A percentile compares a stretch with the other conserved stretches of the same genome.
phyloP scores from a whole-genome alignment of 2,113 vertebrate species.

The Heptranchias perlo region DNA sequence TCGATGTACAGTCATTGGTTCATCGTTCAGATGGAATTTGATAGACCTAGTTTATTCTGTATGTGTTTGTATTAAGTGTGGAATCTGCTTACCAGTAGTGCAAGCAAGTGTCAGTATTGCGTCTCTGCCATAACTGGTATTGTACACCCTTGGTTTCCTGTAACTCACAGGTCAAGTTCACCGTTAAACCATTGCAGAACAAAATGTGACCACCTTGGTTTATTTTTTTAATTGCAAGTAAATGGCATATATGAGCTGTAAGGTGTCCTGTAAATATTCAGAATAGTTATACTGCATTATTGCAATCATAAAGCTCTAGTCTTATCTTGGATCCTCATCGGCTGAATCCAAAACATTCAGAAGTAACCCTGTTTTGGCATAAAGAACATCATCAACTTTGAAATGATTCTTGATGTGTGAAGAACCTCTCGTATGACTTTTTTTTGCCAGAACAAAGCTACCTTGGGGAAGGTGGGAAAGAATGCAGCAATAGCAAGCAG shows the following conservation, averaged over 20 bases:
- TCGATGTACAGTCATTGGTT: slow-evolving; percentile 21
- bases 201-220: background rate
- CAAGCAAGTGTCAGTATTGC: slow-evolving; percentile 25
- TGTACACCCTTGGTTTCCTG: slow-evolving; percentile 3
- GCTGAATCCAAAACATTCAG: slow-evolving; percentile 4
- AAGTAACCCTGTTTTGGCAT: slow-evolving; percentile 13
- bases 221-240: background rate
- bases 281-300: background rate
- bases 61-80: slow-evolving; percentile 25
- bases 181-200: slow-evolving; percentile 9
- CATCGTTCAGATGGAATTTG: background rate
- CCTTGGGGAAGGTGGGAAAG: background rate
- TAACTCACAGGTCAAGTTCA: background rate
- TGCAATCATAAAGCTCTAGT: slow-evolving; percentile 6
- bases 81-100: background rate
- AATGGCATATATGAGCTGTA: background rate
- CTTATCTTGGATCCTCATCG: background rate
- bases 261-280: slow-evolving; percentile 16
- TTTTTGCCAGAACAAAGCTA: background rate
- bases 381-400: background rate
- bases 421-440: background rate
- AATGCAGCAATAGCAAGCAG: background rate
- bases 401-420: background rate
- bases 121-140: slow-evolving; percentile 28
- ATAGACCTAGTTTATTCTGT: background rate